Conservation (phyloP, 2,888 invertebrate species). For the Julus scandinavius region DNA sequence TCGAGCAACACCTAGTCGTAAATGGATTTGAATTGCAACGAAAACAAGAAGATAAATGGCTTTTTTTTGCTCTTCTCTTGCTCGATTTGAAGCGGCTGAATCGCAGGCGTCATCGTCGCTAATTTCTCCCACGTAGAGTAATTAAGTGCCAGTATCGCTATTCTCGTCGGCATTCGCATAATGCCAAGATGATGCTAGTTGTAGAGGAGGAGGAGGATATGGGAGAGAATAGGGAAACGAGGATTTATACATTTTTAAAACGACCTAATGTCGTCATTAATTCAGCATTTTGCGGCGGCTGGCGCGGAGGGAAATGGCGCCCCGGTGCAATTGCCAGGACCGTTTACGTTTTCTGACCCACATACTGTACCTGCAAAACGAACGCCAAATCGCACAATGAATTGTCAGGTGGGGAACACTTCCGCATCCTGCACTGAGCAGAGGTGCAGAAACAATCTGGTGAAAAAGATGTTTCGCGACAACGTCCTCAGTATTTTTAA, state of each 20-base stretch:
- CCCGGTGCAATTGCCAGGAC: not conserved
- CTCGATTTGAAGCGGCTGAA: not conserved
- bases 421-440: no score
- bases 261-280: not conserved
- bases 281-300: not conserved
- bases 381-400: no score
- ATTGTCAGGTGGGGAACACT: no score
- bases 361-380: not conserved
- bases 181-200: not conserved
- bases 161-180: not conserved
- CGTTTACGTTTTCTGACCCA: not conserved
- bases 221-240: not conserved
- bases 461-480: no score
- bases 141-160: not conserved
- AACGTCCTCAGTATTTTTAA: no score
- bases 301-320: not conserved
- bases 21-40: no score
- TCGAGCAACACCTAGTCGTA: no score
- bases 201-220: not conserved
- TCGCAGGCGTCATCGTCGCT: constrained; percentile 2
- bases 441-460: no score
- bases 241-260: not conserved
- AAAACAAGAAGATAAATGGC: no score
- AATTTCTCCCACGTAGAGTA: constrained; percentile 37
- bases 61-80: no score